Base-by-base conservation (phyloP, 2,113 vertebrate genomes). In the Phylloscopus whistleri region DNA sequence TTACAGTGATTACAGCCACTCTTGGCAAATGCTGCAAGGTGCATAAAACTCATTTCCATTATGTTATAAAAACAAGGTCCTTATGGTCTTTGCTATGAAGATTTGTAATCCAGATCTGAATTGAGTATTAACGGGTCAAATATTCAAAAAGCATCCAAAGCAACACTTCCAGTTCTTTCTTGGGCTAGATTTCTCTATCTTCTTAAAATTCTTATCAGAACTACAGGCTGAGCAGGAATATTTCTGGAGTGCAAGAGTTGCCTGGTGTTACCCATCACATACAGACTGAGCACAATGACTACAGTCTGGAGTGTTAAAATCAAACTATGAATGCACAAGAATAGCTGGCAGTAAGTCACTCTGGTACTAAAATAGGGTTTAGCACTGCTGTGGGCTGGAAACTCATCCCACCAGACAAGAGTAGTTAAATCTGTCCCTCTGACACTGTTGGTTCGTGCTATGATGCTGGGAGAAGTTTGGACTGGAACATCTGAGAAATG, bases 311-410 rank as follows among this genome's bases (percentile, higher is more conserved):
- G 18, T 8, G 52, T 79, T 77, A 97, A 82, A 79, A 97, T 90
- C 84, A 97, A 90, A 78, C 93, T 19, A 70, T 96, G 95, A 75
- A 98, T 46, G 39, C 51, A 89, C 63, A 95, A 87, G 28, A 95
- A 81, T 4, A 95, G 44, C 53, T 79, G 78, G 60, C 94, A 95
- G 44, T 75, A 95, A 67, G 69, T 67, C 60, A 69, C 6, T 48
- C 72, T 35, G 46, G 19, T 74, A 8, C 35, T 72, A 64, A 91
- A 81, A 87, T 49, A 60, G 13, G 13, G 23, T 76, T 81, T 92
- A 31, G 84, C 58, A 43, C 51, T 77, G 16, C 27, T 76, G 70
- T 2, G 15, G 79, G 89, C 64, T n/a, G 93, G 84, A 27, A 75
- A 52, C 33, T 76, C 73, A 51, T 52, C 52, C 15, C 85, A 72